phyloP scores from a whole-genome alignment of 2,888 invertebrate species.

The Nephrotoma flavescens region DNA sequence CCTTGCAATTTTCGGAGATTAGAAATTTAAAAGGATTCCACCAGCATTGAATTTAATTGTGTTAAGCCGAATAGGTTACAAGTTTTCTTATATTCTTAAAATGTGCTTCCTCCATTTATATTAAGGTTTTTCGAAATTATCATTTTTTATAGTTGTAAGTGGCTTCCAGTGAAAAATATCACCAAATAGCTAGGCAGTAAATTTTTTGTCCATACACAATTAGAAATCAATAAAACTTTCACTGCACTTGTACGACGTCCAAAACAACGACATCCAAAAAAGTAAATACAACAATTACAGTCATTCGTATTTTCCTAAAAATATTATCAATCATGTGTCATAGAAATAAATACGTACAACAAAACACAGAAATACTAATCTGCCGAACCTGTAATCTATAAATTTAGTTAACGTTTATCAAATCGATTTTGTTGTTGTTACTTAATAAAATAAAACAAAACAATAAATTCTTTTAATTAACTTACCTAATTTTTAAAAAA shows the following conservation, averaged over 20 bases:
- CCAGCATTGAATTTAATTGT: too few relatives aligned
- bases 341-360: neutral
- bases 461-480: neutral
- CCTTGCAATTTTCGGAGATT: too few relatives aligned
- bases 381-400: neutral
- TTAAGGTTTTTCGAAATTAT: too few relatives aligned
- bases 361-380: neutral
- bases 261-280: neutral
- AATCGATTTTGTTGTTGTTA: neutral
- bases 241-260: neutral
- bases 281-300: neutral
- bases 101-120: too few relatives aligned
- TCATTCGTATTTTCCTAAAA: neutral
- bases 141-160: too few relatives aligned
- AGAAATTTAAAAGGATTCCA: too few relatives aligned
- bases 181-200: neutral
- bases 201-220: neutral
- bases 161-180: too few relatives aligned
- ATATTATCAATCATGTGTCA: neutral
- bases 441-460: neutral
- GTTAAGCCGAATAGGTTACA: too few relatives aligned
- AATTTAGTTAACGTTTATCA: neutral
- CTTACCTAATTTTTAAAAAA: neutral
- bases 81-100: too few relatives aligned
- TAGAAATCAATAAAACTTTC: neutral